Conservation (phyloP, 2,113 vertebrate species). For the Ceyx melanurus region DNA sequence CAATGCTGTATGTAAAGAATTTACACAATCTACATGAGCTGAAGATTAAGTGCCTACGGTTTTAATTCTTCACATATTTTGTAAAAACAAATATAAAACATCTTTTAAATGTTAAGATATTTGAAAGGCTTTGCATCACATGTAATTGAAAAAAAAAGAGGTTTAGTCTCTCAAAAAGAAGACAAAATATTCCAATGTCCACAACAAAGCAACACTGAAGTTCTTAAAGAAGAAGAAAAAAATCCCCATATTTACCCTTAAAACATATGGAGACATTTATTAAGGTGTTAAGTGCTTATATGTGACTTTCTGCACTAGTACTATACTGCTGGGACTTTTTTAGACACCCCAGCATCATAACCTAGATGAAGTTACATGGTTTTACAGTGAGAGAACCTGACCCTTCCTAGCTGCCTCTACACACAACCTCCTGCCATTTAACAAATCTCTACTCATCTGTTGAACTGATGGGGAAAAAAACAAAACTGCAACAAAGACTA, state of each 20-base stretch:
- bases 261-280: neutral
- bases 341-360: neutral
- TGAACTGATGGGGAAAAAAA: neutral
- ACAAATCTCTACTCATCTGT: neutral
- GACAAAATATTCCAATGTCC: neutral
- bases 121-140: neutral
- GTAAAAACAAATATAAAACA: neutral
- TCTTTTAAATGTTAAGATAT: neutral
- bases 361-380: neutral
- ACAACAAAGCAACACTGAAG: neutral
- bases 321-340: neutral
- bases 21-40: neutral
- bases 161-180: neutral
- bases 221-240: neutral
- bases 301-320: neutral
- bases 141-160: neutral
- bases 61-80: neutral
- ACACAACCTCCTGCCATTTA: neutral
- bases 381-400: neutral
- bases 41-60: neutral
- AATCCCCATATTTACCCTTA: neutral
- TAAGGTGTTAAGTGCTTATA: neutral
- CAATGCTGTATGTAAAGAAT: neutral
- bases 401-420: neutral
- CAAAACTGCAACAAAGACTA: neutral